A percentile compares a stretch with the other conserved stretches of the same genome.
Conservation (phyloP, 2,888 invertebrate genomes). For the Scaptomyza parva region DNA sequence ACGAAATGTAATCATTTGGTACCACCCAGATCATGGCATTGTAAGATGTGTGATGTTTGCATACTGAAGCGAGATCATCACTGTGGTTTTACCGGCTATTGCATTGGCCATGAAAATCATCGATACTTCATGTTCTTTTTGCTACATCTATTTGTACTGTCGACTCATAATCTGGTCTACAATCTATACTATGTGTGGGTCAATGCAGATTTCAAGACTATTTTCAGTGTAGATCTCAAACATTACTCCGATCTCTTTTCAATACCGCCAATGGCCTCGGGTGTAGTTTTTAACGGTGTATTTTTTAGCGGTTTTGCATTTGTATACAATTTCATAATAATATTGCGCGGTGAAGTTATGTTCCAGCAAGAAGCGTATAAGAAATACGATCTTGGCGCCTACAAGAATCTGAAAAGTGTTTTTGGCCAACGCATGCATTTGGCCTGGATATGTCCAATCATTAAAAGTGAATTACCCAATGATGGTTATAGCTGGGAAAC, state of each 20-base stretch:
- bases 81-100: slow-evolving; percentile 94
- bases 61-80: slow-evolving; percentile 94
- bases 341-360: slow-evolving; percentile 89
- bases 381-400: slow-evolving; percentile 89
- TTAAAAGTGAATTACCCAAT: slow-evolving; percentile 85
- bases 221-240: too few species aligned
- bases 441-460: slow-evolving; percentile 91
- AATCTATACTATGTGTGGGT: slow-evolving; percentile 90
- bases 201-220: slow-evolving; percentile 80
- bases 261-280: slow-evolving; percentile 21
- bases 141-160: slow-evolving; percentile 89
- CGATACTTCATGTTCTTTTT: slow-evolving; percentile 93
- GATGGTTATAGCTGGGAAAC: slow-evolving; percentile 28
- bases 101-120: slow-evolving; percentile 94
- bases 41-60: slow-evolving; percentile 92
- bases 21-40: slow-evolving; percentile 96
- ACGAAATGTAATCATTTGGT: slow-evolving; percentile 89
- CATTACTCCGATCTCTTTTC: too few species aligned
- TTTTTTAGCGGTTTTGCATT: slow-evolving; percentile 80
- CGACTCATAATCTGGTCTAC: slow-evolving; percentile 89
- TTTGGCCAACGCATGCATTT: slow-evolving; percentile 93
- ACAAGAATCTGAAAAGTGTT: slow-evolving; percentile 89
- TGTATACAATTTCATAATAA: slow-evolving; percentile 89
- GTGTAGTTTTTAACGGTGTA: not conserved
- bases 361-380: slow-evolving; percentile 85